These are phyloP conservation scores for Bombylius discolor DNA, from an alignment of 2,888 invertebrate species.

Conservation along the genomic window DNA sequence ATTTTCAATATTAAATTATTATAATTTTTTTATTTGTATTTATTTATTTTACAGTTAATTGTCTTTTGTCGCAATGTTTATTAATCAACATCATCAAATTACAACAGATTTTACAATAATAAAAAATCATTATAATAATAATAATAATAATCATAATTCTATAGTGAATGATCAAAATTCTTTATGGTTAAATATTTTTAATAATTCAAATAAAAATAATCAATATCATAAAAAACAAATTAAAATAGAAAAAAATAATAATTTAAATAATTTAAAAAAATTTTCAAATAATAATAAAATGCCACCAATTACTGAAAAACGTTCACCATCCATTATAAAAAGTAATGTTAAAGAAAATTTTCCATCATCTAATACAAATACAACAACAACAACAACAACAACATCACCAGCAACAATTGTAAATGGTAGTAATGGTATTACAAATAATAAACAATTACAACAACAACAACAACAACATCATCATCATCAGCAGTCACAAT, in stretches of 20 bases:
- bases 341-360: conserved; percentile 13
- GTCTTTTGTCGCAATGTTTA: too few relatives aligned
- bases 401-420: conserved; percentile 7
- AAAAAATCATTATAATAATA: too few relatives aligned
- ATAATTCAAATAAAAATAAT: not conserved
- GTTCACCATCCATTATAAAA: conserved; percentile 18
- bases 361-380: not conserved
- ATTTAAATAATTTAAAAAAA: not conserved
- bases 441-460: conserved; percentile 1
- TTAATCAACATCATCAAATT: too few relatives aligned
- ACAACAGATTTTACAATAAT: too few relatives aligned
- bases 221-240: not conserved
- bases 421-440: too few relatives aligned
- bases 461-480: conserved; percentile 8
- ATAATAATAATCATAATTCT: too few relatives aligned
- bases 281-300: conserved; percentile 20
- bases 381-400: conserved; percentile 24
- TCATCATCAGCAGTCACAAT: conserved; percentile 5
- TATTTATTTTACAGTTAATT: too few relatives aligned
- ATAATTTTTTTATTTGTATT: too few relatives aligned
- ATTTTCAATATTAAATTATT: too few relatives aligned
- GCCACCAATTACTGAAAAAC: conserved; percentile 34
- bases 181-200: too few relatives aligned
- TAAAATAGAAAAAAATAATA: not conserved
- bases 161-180: too few relatives aligned